A percentile compares a stretch with the other conserved stretches of the same genome.
Evolutionary conservation across 2,888 invertebrate genomes (phyloP).

Genomic region (Fragum fragum): DNA sequence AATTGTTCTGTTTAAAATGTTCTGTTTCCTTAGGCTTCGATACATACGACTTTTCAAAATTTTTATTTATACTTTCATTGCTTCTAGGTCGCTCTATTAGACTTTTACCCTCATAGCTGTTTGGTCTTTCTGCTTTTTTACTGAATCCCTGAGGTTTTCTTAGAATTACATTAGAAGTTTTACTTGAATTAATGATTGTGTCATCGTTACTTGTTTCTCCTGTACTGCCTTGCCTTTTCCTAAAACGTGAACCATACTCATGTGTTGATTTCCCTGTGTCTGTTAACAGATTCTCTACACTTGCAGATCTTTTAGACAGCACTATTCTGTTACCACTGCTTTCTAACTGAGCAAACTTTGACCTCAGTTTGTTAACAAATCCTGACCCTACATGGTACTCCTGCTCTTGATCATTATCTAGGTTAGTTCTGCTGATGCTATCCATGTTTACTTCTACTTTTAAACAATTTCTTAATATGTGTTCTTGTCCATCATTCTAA

Average conservation of each 20-base stretch:
- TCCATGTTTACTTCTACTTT: neutral
- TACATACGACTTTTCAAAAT: conserved; percentile 27
- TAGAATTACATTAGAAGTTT: conserved; percentile 37
- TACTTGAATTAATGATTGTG: conserved; percentile 19
- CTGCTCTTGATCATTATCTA: conserved; percentile 67
- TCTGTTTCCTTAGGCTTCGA: conserved; percentile 41
- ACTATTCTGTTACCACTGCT: conserved; percentile 49
- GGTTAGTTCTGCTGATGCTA: neutral
- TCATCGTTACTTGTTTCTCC: conserved; percentile 38
- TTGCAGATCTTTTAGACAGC: conserved; percentile 73
- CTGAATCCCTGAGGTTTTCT: conserved; percentile 41
- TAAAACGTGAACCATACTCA: conserved; percentile 3
- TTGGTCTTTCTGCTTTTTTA: conserved; percentile 35
- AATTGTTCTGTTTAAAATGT: conserved; percentile 28
- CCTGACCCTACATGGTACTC: conserved; percentile 83
- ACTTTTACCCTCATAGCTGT: conserved; percentile 21
- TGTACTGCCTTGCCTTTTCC: conserved; percentile 21
- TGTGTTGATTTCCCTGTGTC: conserved; percentile 20
- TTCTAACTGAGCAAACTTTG: conserved; percentile 74
- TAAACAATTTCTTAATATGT: neutral
- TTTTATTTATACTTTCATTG: conserved; percentile 32
- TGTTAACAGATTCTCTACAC: conserved; percentile 76
- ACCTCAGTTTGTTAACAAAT: conserved; percentile 83
- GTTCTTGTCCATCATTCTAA: no score
- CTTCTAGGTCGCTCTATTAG: conserved; percentile 40